Evolutionary conservation across 2,113 vertebrate genomes (phyloP), one percentile per base, ranked within the genome.

Genomic region (Carettochelys insculpta): DNA sequence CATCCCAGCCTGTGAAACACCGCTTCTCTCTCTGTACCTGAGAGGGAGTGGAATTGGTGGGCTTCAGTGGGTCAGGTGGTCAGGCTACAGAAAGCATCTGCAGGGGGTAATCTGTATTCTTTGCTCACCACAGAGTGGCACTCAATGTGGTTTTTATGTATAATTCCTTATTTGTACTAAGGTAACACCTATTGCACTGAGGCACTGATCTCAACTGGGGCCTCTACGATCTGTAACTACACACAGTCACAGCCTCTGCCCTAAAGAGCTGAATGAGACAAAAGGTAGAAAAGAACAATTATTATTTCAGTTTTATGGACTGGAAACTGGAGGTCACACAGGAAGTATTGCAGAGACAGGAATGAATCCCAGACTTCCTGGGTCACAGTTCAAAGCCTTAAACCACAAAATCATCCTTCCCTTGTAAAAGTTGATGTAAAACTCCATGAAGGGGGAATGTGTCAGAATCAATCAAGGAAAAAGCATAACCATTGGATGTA

Each of bases 1-100:
- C 84, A 94, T 80, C 68, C 92, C 94, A 91, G 81, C 17, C 71
- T 92, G 58, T 92, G 84, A 90, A 95, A 51, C 45, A 94, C 2
- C 13, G 56, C 54, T 58, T 58, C 27, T 58, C 54, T 9, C 51
- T 71, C 89, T 1, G 0, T 22, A 12, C 80, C 90, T 93, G 94
- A 91, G 91, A 95, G 86, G 61, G 47, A 91, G 80, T 94, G 87
- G 91, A 89, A 92, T 48, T 83, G 53, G 29, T 58, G 27, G 31
- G 56, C 9, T 71, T n/a, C 75, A 56, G 89, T 71, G 14, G 43
- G 41, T 47, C 85, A 71, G 20, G 20, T 22, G n/a, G 79, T 82
- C 53, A 82, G 61, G 82, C 76, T 68, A 3, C 1, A 6, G 41
- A 29, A 82, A 93, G 48, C 24, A 76, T 31, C 82, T 76, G 80